These are phyloP conservation scores for Plebejus argus DNA, from an alignment of 2,888 invertebrate species.

Conservation along the genomic window DNA sequence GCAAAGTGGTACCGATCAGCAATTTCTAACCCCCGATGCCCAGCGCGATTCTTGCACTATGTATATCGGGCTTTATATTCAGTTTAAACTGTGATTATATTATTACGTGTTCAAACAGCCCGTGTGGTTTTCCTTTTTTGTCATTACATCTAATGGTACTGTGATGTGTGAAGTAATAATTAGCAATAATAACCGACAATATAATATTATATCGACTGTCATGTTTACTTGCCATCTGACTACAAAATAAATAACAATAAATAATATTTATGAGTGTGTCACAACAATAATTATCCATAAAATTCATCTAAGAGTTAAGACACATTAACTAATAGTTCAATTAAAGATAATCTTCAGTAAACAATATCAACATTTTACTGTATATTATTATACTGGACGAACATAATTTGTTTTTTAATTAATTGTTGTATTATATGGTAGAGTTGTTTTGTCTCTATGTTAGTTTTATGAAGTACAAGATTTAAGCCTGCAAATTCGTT, in stretches of 20 bases:
- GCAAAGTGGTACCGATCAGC: too few relatives aligned
- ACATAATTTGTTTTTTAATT: too few relatives aligned
- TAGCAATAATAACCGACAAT: background rate
- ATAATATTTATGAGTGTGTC: background rate
- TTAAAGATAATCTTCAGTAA: background rate
- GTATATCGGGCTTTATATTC: background rate
- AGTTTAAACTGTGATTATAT: background rate
- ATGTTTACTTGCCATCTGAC: background rate
- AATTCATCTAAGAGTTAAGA: background rate
- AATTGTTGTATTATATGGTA: too few relatives aligned
- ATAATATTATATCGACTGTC: background rate
- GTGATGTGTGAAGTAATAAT: background rate
- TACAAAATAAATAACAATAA: slow-evolving; percentile 9
- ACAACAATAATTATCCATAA: background rate
- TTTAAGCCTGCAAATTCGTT: too few relatives aligned
- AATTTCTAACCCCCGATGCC: background rate
- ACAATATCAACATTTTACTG: background rate
- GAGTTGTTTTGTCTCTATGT: too few relatives aligned
- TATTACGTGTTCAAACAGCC: background rate
- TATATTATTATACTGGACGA: too few relatives aligned
- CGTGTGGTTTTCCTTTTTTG: background rate
- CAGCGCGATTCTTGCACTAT: too few relatives aligned
- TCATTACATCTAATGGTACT: slow-evolving; percentile 2
- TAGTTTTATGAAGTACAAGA: too few relatives aligned
- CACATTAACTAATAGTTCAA: background rate